phyloP scores from a whole-genome alignment of 2,113 vertebrate species.

The Centropristis striata region DNA sequence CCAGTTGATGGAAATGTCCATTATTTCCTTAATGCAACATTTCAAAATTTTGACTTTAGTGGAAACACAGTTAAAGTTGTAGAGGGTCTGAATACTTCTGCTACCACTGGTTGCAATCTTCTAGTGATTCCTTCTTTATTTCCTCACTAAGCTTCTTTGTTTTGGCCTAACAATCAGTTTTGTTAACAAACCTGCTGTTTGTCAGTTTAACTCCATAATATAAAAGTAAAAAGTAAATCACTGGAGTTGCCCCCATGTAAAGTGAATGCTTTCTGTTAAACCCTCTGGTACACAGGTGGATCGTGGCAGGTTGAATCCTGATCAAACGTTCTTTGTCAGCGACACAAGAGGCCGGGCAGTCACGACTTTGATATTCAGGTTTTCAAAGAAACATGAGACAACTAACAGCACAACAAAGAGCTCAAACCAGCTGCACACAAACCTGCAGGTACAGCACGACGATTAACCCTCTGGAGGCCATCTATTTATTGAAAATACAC shows the following conservation, averaged over 20 bases:
- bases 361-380: slow-evolving; percentile 12
- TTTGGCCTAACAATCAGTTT: not conserved
- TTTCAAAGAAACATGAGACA: slow-evolving; percentile 1
- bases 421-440: not conserved
- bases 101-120: not conserved
- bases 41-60: too few species aligned
- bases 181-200: not conserved
- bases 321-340: slow-evolving; percentile 24
- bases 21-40: too few species aligned
- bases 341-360: rapidly evolving
- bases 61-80: too few species aligned
- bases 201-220: not conserved
- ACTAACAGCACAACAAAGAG: slow-evolving; percentile 17
- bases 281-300: not conserved
- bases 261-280: not conserved
- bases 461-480: too few species aligned
- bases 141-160: not conserved
- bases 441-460: too few species aligned
- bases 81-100: not conserved
- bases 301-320: not conserved
- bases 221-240: not conserved
- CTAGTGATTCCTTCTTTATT: not conserved
- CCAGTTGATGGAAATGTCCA: too few species aligned
- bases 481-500: too few species aligned
- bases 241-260: rapidly evolving